phyloP scores from a whole-genome alignment of 2,888 invertebrate genomes.

The Cerceris rybyensis region DNA sequence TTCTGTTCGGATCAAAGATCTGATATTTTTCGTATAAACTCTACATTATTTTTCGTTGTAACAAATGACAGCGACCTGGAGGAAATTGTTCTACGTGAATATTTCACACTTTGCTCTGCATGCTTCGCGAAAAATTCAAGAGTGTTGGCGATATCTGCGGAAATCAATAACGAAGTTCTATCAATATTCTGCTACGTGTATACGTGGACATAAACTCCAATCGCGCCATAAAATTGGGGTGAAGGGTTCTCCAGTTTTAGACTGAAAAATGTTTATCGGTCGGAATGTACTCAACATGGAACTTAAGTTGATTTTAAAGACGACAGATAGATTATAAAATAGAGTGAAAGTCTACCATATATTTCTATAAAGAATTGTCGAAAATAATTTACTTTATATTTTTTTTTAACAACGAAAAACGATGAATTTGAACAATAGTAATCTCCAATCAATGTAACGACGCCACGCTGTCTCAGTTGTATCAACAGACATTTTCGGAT shows the following conservation, averaged over 20 bases:
- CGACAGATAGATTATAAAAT: not conserved
- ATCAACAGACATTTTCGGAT: not conserved
- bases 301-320: not conserved
- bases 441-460: too few species aligned
- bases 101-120: not conserved
- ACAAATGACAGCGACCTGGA: too few species aligned
- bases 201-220: not conserved
- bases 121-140: not conserved
- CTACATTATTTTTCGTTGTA: not conserved
- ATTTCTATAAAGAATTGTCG: too few species aligned
- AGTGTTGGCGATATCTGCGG: not conserved
- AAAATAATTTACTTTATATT: too few species aligned
- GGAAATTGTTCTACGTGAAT: not conserved
- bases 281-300: not conserved
- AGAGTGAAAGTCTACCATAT: too few species aligned
- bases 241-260: not conserved
- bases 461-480: too few species aligned
- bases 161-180: conserved; percentile 11
- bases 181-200: not conserved
- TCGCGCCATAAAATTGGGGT: not conserved
- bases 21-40: too few species aligned
- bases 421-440: too few species aligned
- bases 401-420: too few species aligned
- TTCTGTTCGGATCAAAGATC: too few species aligned
- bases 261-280: not conserved